These are phyloP conservation scores for Phortica okadai DNA, from an alignment of 2,888 invertebrate species.

Conservation along the genomic window DNA sequence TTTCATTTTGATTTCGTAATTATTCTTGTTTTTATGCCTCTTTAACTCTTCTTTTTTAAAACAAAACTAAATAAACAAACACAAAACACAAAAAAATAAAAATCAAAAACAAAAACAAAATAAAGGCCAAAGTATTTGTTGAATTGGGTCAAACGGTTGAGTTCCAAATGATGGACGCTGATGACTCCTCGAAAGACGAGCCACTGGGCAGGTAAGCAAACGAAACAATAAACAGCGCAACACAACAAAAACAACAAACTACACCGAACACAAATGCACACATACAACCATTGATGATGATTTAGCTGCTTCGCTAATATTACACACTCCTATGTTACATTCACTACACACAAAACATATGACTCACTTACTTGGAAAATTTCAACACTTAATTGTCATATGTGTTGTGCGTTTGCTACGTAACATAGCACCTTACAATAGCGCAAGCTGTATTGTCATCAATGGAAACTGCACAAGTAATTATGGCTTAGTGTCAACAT, in stretches of 20 bases:
- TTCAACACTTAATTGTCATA: too few relatives aligned
- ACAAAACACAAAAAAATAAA: slow-evolving; percentile 44
- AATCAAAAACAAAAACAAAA: slow-evolving; percentile 25
- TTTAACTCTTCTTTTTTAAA: slow-evolving; percentile 48
- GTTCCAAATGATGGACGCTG: slow-evolving; percentile 90
- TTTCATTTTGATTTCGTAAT: slow-evolving; percentile 54
- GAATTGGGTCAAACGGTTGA: slow-evolving; percentile 77
- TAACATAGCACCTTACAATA: too few relatives aligned
- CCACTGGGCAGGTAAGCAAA: slow-evolving; percentile 89
- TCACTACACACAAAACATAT: too few relatives aligned
- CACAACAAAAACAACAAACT: background rate
- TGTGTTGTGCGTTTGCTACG: too few relatives aligned
- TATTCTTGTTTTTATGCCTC: slow-evolving; percentile 64
- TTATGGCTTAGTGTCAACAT: background rate
- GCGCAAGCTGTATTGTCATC: too few relatives aligned
- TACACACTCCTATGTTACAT: too few relatives aligned
- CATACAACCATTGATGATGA: too few relatives aligned
- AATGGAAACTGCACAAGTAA: background rate
- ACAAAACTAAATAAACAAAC: slow-evolving; percentile 42
- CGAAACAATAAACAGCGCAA: background rate
- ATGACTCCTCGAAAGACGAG: slow-evolving; percentile 93
- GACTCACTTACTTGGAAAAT: too few relatives aligned
- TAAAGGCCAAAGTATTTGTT: slow-evolving; percentile 74
- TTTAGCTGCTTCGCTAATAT: too few relatives aligned
- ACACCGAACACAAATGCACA: background rate